Evolutionary conservation across 2,797 vertebrate species (phyloP).

Genomic region (Ctenosaura bakeri): DNA sequence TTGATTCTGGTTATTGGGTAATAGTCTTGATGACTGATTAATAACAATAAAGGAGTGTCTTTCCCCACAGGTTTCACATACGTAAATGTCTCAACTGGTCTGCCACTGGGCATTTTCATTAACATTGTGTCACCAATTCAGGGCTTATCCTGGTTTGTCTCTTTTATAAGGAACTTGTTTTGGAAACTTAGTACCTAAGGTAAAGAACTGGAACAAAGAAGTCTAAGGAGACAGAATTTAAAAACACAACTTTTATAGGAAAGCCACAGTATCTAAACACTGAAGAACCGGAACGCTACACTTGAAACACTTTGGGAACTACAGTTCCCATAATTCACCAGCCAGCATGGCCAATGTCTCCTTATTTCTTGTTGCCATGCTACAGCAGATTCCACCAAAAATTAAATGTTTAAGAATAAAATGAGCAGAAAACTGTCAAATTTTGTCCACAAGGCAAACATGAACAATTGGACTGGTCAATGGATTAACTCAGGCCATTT

Average conservation of each 20-base stretch:
- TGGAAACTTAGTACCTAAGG: neutral
- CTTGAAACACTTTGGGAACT: neutral
- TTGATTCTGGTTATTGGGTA: conserved; percentile 16
- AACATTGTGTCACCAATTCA: neutral
- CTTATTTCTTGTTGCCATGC: neutral
- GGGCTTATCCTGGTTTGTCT: neutral
- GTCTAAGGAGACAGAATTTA: neutral
- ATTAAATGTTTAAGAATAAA: neutral
- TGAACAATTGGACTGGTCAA: neutral
- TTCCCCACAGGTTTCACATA: conserved; percentile 16
- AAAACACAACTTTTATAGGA: conserved; percentile 18
- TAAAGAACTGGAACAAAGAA: neutral
- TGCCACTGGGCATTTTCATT: conserved; percentile 32
- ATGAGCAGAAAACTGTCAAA: neutral
- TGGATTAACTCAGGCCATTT: neutral
- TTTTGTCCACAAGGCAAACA: neutral
- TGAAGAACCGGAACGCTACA: neutral
- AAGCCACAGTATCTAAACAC: neutral
- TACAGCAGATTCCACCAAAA: neutral
- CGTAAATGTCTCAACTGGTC: conserved; percentile 9
- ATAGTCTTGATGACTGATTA: conserved; percentile 41
- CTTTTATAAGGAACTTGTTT: too few species aligned
- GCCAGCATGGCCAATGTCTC: neutral
- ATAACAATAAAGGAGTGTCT: conserved; percentile 22
- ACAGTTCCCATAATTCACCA: neutral